Evolutionary conservation across 2,888 invertebrate species (phyloP), one percentile per base, ranked within the genome.

Genomic region (Meteorus cinctellus): DNA sequence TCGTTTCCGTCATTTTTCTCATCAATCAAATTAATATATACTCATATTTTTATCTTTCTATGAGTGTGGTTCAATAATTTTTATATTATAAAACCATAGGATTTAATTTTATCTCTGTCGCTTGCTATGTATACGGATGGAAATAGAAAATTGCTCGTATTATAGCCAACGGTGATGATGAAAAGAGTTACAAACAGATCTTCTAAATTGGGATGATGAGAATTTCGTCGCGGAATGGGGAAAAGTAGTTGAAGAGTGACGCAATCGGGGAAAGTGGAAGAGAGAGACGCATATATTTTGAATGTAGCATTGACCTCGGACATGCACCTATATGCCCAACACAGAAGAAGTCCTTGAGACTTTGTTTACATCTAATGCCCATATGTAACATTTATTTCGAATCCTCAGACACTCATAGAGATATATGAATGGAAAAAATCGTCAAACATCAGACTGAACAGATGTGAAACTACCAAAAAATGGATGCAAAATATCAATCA

Each of bases 141-240:
- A 24, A 24, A 24, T 24, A 31, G 36, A 48, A n/a, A 48, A 48
- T n/a, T 4, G 6, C 4, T 5, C 1, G 4, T 48, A 4, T 14
- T 3, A 4, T 3, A 16, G 14, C 16, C 1, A 48, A 48, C 3
- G n/a, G n/a, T 4, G 19, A 68, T 74, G 24, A 68, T 14, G 14
- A 6, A 29, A 67, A 75, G 31, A 69, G 65, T 48, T 14, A 16
- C 16, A 16, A 4, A n/a, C n/a, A 5, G 16, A 48, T 48, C 14
- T 6, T n/a, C 16, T 48, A 55, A 55, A 55, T 72, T 24, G 45
- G 34, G 34, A 34, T 59, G 76, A 73, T 41, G 62, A 48, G 51
- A 70, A 24, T 24, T 24, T 24, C 24, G 24, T 24, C 24, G 24
- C 41, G 77, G 79, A 80, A 81, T 67, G 72, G 78, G 63, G 75